Percentiles rank a stretch among this genome's conserved stretches.
These are phyloP conservation scores for Drosophila prostipennis DNA, from an alignment of 2,888 invertebrate genomes.

Conservation along the genomic window DNA sequence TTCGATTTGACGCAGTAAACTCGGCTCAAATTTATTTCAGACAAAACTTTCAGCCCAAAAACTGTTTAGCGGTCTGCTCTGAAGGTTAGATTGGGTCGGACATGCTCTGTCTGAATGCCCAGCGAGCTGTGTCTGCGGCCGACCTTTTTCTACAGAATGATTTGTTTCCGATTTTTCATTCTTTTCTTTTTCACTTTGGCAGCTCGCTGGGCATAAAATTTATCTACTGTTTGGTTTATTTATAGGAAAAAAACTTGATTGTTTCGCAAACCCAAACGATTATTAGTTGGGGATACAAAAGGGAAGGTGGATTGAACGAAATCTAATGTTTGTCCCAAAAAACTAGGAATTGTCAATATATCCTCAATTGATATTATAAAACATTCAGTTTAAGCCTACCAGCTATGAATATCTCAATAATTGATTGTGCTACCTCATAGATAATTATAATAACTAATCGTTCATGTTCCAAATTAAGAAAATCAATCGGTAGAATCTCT, in stretches of 20 bases:
- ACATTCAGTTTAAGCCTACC: background rate
- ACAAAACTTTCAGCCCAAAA: conserved; percentile 7
- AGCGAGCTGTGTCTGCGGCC: conserved; percentile 13
- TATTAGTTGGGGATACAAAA: conserved; percentile 13
- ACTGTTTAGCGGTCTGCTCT: conserved; percentile 22
- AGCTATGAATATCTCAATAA: background rate
- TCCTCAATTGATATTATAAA: background rate
- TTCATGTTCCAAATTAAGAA: background rate
- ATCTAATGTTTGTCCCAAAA: too few species aligned
- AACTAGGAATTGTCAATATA: too few species aligned
- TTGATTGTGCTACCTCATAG: background rate
- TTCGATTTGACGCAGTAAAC: conserved; percentile 56
- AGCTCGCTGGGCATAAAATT: conserved; percentile 3
- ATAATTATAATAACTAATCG: background rate
- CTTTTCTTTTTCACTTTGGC: conserved; percentile 16
- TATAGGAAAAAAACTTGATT: conserved; percentile 14
- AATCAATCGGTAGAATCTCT: conserved; percentile 4
- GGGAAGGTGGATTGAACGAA: too few species aligned
- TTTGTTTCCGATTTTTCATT: conserved; percentile 11
- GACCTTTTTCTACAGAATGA: conserved; percentile 10
- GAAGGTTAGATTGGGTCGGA: conserved; percentile 18
- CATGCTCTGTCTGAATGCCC: conserved; percentile 15
- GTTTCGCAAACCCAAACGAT: conserved; percentile 17
- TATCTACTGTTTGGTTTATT: conserved; percentile 24
- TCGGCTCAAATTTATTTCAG: conserved; percentile 57